phyloP scores from a whole-genome alignment of 1,140 invertebrate genomes.

The Drosophila nikananu region DNA sequence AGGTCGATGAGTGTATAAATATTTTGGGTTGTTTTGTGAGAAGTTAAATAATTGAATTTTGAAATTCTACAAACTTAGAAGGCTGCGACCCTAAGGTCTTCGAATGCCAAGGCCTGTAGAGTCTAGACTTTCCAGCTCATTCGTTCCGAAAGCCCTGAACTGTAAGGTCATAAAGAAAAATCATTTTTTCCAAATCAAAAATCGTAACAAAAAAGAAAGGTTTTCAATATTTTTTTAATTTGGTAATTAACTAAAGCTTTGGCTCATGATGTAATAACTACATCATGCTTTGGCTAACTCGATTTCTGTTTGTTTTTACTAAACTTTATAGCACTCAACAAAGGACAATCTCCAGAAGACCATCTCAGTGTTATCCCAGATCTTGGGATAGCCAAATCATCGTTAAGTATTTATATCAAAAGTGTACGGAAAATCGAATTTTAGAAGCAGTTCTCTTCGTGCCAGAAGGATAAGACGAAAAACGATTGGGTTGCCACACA shows the following conservation, averaged over 20 bases:
- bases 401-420: background rate
- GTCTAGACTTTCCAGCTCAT: background rate
- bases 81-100: background rate
- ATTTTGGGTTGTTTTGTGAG: background rate
- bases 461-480: background rate
- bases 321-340: background rate
- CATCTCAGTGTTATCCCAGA: background rate
- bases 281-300: too few species aligned
- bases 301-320: background rate
- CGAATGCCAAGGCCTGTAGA: background rate
- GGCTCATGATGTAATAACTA: too few species aligned
- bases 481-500: background rate
- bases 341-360: background rate
- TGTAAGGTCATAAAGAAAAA: background rate
- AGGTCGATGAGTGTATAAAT: conserved; percentile 12
- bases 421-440: background rate
- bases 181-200: background rate
- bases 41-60: background rate
- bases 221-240: background rate
- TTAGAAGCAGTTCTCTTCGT: background rate
- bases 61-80: background rate
- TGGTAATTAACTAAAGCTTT: background rate
- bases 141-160: background rate
- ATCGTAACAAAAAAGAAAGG: background rate
- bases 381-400: background rate